Evolutionary conservation across 2,797 vertebrate species (phyloP).

Genomic region (Erpetoichthys calabaricus): DNA sequence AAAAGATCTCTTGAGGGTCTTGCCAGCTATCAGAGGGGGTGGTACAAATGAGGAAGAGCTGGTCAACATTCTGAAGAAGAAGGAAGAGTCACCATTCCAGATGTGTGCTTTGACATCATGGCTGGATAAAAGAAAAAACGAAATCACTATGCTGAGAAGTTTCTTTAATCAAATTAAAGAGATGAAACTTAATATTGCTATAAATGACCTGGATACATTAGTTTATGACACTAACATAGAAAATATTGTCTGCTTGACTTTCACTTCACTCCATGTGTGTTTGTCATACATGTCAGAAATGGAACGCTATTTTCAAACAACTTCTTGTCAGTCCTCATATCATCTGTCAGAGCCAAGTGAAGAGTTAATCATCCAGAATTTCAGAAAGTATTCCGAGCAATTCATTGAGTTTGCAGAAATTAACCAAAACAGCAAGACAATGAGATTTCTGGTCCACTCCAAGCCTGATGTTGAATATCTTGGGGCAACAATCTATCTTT

Average conservation of each 20-base stretch:
- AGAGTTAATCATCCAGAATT: not conserved
- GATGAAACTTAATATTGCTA: conserved; percentile 12
- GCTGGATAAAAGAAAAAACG: conserved; percentile 22
- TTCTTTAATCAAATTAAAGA: conserved; percentile 22
- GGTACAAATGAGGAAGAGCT: conserved; percentile 18
- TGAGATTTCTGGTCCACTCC: conserved; percentile 19
- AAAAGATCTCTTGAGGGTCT: conserved; percentile 7
- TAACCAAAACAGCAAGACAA: conserved; percentile 16
- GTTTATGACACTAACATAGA: conserved; percentile 6
- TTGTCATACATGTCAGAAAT: conserved; percentile 25
- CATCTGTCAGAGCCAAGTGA: not conserved
- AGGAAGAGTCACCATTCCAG: conserved; percentile 25
- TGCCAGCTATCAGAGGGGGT: conserved; percentile 24
- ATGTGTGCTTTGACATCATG: conserved; percentile 24
- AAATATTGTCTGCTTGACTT: conserved; percentile 17
- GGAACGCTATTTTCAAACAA: conserved; percentile 23
- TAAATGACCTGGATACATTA: not conserved
- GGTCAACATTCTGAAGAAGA: conserved; percentile 15
- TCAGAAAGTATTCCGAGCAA: conserved; percentile 15
- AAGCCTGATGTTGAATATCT: conserved; percentile 12
- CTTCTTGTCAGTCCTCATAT: not conserved
- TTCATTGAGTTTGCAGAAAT: conserved; percentile 20
- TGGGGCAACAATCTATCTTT: conserved; percentile 27
- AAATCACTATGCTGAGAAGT: conserved; percentile 12
- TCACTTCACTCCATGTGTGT: conserved; percentile 15